Conservation (phyloP, 2,113 vertebrate genomes). For the Opisthocomus hoazin region DNA sequence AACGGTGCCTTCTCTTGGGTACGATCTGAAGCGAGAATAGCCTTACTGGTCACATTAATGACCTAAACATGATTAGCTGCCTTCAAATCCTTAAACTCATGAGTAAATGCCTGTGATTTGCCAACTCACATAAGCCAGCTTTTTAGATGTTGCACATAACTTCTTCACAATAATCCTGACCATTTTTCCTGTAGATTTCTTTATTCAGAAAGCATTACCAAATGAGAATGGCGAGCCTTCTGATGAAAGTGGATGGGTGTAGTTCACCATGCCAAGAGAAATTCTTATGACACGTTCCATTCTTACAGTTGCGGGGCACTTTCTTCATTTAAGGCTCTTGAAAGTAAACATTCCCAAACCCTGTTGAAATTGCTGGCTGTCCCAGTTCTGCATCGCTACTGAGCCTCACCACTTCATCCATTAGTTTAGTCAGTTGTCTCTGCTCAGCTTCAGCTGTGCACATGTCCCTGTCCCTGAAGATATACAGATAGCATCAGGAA, state of each 20-base stretch:
- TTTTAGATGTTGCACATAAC: neutral
- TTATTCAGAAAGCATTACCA: neutral
- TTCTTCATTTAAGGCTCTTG: neutral
- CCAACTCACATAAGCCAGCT: neutral
- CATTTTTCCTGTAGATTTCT: neutral
- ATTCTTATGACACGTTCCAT: neutral
- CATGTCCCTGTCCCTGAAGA: neutral
- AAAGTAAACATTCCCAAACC: neutral
- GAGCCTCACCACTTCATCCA: neutral
- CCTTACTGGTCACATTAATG: neutral
- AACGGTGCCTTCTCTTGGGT: neutral
- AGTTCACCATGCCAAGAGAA: neutral
- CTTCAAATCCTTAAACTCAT: neutral
- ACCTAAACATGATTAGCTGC: neutral
- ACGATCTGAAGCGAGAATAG: neutral
- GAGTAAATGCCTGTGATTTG: neutral
- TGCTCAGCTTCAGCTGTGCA: neutral
- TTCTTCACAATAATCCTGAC: neutral
- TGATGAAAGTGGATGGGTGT: neutral
- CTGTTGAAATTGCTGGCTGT: neutral
- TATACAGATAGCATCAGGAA: neutral
- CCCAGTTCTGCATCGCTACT: neutral
- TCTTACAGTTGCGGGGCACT: neutral
- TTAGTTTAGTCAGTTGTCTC: neutral
- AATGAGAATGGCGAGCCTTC: neutral